These are phyloP conservation scores for Aporophyla nigra DNA, from an alignment of 2,888 invertebrate genomes.

Conservation along the genomic window DNA sequence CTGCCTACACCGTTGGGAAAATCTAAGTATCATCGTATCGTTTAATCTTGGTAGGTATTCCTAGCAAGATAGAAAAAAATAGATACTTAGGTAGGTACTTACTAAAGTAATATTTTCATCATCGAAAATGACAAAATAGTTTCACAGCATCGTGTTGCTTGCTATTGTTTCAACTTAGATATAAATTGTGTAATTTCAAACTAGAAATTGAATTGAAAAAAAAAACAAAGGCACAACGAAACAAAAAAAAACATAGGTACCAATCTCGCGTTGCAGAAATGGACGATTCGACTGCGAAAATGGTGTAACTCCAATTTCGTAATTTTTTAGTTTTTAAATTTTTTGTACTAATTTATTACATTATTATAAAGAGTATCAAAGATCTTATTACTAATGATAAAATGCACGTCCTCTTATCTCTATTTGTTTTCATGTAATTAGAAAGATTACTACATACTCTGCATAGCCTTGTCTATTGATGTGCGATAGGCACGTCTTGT, in stretches of 20 bases:
- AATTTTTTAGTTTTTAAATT: constrained; percentile 12
- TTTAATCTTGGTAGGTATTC: too few relatives aligned
- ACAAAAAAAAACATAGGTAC: neutral
- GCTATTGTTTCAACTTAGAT: constrained; percentile 21
- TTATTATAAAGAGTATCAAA: neutral
- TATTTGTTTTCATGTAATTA: constrained; percentile 55
- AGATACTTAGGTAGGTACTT: neutral
- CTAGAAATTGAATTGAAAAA: neutral
- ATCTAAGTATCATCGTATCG: too few relatives aligned
- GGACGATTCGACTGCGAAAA: constrained; percentile 15
- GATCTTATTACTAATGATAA: constrained; percentile 1
- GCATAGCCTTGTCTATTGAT: constrained; percentile 44
- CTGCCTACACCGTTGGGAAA: too few relatives aligned
- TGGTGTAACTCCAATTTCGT: constrained; percentile 30
- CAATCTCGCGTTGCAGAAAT: constrained; percentile 2
- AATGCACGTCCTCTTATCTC: constrained; percentile 43
- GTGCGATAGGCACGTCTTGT: constrained; percentile 55
- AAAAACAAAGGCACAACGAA: neutral
- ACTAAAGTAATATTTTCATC: neutral
- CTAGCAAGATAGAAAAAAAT: too few relatives aligned
- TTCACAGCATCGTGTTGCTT: neutral
- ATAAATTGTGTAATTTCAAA: constrained; percentile 15
- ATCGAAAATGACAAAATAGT: constrained; percentile 16
- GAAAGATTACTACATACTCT: constrained; percentile 39
- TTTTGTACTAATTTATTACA: neutral